Percentiles rank a stretch among this genome's conserved stretches.
These are phyloP conservation scores for Pyrrhia umbra DNA, from an alignment of 2,888 invertebrate genomes.

Conservation along the genomic window DNA sequence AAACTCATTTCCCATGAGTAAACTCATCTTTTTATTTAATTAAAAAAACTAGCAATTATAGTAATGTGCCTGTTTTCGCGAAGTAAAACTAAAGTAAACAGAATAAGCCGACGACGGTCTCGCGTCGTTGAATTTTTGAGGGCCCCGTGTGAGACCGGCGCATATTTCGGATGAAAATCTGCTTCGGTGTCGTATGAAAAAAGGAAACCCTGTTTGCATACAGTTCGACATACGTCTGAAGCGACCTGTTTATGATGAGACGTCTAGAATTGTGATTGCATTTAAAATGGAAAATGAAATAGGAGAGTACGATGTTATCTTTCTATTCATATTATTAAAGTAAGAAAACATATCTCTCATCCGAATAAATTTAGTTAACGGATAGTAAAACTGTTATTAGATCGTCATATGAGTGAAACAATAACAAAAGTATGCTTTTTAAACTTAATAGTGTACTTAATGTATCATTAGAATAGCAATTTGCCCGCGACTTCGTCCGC, in stretches of 20 bases:
- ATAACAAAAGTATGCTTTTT: no score
- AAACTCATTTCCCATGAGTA: conserved; percentile 14
- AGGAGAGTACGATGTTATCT: conserved; percentile 25
- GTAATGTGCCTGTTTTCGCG: conserved; percentile 48
- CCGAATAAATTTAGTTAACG: no score
- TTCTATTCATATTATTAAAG: conserved; percentile 19
- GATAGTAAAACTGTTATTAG: no score
- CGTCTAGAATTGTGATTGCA: conserved; percentile 50
- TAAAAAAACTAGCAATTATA: conserved; percentile 51
- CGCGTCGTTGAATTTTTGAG: conserved; percentile 86
- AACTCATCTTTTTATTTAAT: not conserved
- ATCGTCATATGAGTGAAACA: no score
- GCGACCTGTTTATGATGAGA: conserved; percentile 42
- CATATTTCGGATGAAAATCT: conserved; percentile 83
- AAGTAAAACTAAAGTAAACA: conserved; percentile 59
- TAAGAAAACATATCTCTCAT: no score
- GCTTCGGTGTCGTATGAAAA: conserved; percentile 77
- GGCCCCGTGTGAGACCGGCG: conserved; percentile 78
- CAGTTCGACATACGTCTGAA: conserved; percentile 58
- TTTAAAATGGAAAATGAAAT: conserved; percentile 30
- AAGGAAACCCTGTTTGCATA: conserved; percentile 73
- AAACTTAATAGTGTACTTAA: no score
- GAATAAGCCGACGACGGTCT: conserved; percentile 73
- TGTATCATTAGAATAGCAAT: no score
- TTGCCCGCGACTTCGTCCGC: no score